Evolutionary conservation across 2,888 invertebrate genomes (phyloP).

Genomic region (Sarcophaga subvicina): DNA sequence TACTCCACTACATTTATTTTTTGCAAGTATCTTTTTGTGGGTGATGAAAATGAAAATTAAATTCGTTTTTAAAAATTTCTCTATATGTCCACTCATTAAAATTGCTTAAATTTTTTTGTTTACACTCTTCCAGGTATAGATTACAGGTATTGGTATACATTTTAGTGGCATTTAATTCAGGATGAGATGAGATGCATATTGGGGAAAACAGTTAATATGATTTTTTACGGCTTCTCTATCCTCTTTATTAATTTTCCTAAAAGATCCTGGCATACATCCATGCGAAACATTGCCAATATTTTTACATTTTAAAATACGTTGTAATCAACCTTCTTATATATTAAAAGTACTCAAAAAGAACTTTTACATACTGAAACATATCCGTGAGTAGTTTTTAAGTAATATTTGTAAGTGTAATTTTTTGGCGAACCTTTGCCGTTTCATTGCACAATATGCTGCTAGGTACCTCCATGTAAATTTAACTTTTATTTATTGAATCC

Average conservation of each 20-base stretch:
- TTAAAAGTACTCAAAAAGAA: conserved; percentile 58
- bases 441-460: conserved; percentile 46
- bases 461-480: conserved; percentile 37
- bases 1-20: background rate
- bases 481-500: no score
- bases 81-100: conserved; percentile 14
- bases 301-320: conserved; percentile 48
- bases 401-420: conserved; percentile 60
- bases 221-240: conserved; percentile 52
- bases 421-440: conserved; percentile 48
- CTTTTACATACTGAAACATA: conserved; percentile 52
- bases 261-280: conserved; percentile 56
- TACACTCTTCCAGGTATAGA: conserved; percentile 19
- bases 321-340: conserved; percentile 59
- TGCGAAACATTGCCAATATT: conserved; percentile 48
- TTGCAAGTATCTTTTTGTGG: conserved; percentile 14
- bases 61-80: conserved; percentile 14
- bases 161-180: conserved; percentile 1
- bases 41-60: conserved; percentile 18
- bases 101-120: conserved; percentile 30
- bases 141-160: background rate
- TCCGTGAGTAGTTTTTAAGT: conserved; percentile 53
- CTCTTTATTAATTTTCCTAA: conserved; percentile 8
- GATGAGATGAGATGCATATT: background rate
- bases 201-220: conserved; percentile 20